Evolutionary conservation across 2,113 vertebrate species (phyloP), one percentile per base, ranked within the genome.

Genomic region (Prinia subflava): DNA sequence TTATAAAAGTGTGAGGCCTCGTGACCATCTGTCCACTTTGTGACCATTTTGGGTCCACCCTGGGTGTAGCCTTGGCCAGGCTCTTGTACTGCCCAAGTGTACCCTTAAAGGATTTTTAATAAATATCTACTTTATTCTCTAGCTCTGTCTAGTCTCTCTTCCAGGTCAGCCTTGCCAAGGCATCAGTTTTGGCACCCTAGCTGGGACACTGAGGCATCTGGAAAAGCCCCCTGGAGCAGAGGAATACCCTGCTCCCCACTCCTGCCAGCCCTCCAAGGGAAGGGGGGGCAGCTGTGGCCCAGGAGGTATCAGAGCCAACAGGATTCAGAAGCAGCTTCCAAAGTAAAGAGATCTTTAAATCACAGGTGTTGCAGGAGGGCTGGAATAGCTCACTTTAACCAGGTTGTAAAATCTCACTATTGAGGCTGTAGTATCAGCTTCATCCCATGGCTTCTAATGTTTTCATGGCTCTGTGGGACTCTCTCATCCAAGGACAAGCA

Each of bases 401-500:
- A 87, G 92, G 90, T 27, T 95, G 96, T 97, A 97, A 97, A 97
- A 90, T 83, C 95, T 97, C 94, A 42, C 89, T 79, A 56, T 42
- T 83, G 90, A 87, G 79, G 70, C 87, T 10, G 28, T 37, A 74
- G 91, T 76, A 90, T 94, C 81, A 69, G 94, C 92, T 92, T 95
- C 83, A 85, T 94, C 89, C 83, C 2, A 5, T 77, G 86, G 94
- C 56, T 95, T 87, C 92, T 90, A 97, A 95, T 94, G 93, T 84
- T 96, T 97, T 96, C 90, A 76, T 92, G 95, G 92, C 92, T 97
- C 94, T 50, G 57, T 89, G 97, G 93, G 93, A 77, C 93, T 94
- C 89, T 96, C 96, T 95, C 81, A 70, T 81, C 96, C 98, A 98
- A 98, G 98, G 98, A 97, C 98, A 98, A 97, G 97, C 97, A 96